Evolutionary conservation across 2,888 invertebrate species (phyloP).

Genomic region (Mactromeris polynyma): DNA sequence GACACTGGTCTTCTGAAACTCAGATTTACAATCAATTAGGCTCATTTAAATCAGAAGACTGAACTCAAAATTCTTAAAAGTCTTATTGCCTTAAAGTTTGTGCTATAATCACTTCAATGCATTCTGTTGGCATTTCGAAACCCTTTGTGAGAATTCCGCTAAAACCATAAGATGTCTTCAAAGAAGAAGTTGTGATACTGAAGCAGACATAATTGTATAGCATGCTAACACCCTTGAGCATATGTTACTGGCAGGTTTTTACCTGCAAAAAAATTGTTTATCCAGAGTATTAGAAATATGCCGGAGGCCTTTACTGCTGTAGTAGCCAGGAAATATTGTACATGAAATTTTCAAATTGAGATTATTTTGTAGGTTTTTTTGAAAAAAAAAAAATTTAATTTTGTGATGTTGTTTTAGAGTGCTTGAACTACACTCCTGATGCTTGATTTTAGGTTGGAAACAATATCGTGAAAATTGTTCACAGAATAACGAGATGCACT

Average conservation of each 20-base stretch:
- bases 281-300: background rate
- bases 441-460: background rate
- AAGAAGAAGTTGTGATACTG: background rate
- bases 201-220: background rate
- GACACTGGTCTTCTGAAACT: background rate
- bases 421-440: background rate
- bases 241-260: conserved; percentile 17
- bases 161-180: background rate
- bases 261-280: background rate
- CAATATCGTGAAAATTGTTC: background rate
- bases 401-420: background rate
- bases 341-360: background rate
- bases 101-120: background rate
- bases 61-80: too few relatives aligned
- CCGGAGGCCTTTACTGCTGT: background rate
- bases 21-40: background rate
- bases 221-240: background rate
- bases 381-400: too few relatives aligned
- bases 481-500: background rate
- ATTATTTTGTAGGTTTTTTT: background rate
- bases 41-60: background rate
- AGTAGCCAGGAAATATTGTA: background rate
- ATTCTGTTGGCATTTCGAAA: background rate
- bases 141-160: background rate
- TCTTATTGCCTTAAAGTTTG: background rate